Evolutionary conservation across 1,140 invertebrate species (phyloP), one percentile per base, ranked within the genome.

Genomic region (Stegodyphus mimosarum): DNA sequence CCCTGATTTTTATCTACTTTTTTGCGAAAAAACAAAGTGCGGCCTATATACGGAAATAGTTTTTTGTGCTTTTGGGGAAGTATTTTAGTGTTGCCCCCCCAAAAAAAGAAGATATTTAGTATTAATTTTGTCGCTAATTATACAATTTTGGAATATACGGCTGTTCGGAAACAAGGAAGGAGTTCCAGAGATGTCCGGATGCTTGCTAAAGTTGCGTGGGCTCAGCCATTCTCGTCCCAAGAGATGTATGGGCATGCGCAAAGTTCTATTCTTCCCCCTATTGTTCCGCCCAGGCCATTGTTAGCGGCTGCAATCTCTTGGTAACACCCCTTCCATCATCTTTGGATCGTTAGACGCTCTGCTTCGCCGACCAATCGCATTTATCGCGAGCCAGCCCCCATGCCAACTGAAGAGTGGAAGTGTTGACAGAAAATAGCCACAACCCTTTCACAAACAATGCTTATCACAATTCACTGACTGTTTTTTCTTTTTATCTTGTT

Each of bases 271-370:
- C 48, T 50, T 48, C 48, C 18, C 9, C 50, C 73, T 52, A 84
- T 84, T 84, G 83, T 84, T 84, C 83, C 83, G 63, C 60, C 73
- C 53, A 69, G 60, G 55, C 15, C 83, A 76, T 84, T 84, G 83
- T 84, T 70, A 81, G 33, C 66, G 64, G 64, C 66, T 69, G 49
- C 66, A 79, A 53, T 64, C 67, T 79, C 77, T 70, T 18, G 78
- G 78, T 55, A 81, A 81, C 78, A 60, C 78, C 78, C 78, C 67
- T 81, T 53, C 63, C 17, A 13, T 67, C 55, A 11, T 60, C 55
- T 67, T 83, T 67, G 60, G 60, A 67, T 71, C 69, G 17, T 13
- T 72, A 72, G 64, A 33, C 64, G 51, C 11, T 79, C n/a, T 50
- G 2, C 53, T 69, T 17, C 17, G 55, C 52, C 49, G 13, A 55